phyloP scores from a whole-genome alignment of 2,888 invertebrate genomes.

The Minunthozetes semirufus region DNA sequence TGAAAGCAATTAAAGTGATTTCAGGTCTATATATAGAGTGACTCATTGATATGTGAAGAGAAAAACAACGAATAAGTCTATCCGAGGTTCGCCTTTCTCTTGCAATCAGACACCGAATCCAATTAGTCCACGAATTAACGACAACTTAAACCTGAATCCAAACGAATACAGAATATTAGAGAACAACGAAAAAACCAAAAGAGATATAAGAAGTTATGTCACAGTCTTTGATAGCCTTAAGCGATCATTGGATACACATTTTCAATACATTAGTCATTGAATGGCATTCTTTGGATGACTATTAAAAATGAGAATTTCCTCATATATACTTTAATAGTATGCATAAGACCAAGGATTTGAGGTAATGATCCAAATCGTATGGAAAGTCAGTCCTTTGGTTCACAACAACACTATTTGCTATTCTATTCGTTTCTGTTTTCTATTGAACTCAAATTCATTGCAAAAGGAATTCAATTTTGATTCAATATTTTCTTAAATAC shows the following conservation, averaged over 20 bases:
- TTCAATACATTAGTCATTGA: background rate
- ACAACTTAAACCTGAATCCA: constrained; percentile 6
- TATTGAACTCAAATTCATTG: background rate
- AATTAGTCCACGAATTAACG: constrained; percentile 23
- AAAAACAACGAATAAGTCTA: constrained; percentile 2
- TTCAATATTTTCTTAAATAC: background rate
- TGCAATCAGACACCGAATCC: constrained; percentile 15
- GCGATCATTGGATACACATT: background rate
- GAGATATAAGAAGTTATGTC: background rate
- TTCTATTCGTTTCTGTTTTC: background rate
- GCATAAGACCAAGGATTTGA: constrained; percentile 2
- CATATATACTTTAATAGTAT: background rate
- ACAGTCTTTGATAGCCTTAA: background rate
- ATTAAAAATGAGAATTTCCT: constrained; percentile 18
- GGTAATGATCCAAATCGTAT: constrained; percentile 28
- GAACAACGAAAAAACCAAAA: background rate
- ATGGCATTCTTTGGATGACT: background rate
- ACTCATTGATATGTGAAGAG: background rate
- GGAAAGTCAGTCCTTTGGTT: background rate
- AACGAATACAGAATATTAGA: background rate
- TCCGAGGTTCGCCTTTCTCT: background rate
- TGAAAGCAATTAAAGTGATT: constrained; percentile 24
- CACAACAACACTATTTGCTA: background rate
- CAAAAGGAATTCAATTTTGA: constrained; percentile 1
- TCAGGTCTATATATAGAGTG: background rate